Evolutionary conservation across 2,113 vertebrate species (phyloP).

Genomic region (Salvelinus sp.): DNA sequence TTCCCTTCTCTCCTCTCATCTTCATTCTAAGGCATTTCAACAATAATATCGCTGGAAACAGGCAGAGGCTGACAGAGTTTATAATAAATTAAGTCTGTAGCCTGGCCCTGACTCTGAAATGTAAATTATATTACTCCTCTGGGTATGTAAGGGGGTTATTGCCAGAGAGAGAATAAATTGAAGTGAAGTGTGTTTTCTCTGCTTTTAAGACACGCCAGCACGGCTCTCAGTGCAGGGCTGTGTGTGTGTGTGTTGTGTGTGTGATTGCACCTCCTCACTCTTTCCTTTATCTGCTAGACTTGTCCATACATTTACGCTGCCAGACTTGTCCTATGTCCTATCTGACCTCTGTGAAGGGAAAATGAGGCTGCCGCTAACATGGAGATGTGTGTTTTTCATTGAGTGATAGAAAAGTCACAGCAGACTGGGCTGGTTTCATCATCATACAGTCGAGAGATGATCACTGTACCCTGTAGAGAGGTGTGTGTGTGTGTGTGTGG

Average conservation of each 20-base stretch:
- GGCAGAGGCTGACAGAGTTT: slow-evolving; percentile 71
- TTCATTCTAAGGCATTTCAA: slow-evolving; percentile 73
- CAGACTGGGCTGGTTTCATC: not conserved
- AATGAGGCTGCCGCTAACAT: not conserved
- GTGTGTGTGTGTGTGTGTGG: not conserved
- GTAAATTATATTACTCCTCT: slow-evolving; percentile 81
- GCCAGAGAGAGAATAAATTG: slow-evolving; percentile 77
- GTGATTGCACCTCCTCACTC: slow-evolving; percentile 26
- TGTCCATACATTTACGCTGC: not conserved
- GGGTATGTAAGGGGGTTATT: slow-evolving; percentile 75
- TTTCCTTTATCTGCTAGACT: no score
- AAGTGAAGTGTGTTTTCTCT: slow-evolving; percentile 73
- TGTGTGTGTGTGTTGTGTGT: slow-evolving; percentile 63
- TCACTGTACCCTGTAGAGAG: not conserved
- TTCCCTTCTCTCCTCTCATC: slow-evolving; percentile 61
- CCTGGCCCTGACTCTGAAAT: slow-evolving; percentile 77
- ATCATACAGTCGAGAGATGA: not conserved
- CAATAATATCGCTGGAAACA: slow-evolving; percentile 74
- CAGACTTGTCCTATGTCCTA: not conserved
- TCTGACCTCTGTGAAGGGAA: not conserved
- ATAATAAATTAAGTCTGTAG: slow-evolving; percentile 78
- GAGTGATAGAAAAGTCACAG: not conserved
- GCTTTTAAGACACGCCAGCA: slow-evolving; percentile 69
- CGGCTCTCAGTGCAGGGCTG: slow-evolving; percentile 65
- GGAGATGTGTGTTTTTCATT: not conserved